Evolutionary conservation across 2,113 vertebrate genomes (phyloP).

Genomic region (Motacilla alba): DNA sequence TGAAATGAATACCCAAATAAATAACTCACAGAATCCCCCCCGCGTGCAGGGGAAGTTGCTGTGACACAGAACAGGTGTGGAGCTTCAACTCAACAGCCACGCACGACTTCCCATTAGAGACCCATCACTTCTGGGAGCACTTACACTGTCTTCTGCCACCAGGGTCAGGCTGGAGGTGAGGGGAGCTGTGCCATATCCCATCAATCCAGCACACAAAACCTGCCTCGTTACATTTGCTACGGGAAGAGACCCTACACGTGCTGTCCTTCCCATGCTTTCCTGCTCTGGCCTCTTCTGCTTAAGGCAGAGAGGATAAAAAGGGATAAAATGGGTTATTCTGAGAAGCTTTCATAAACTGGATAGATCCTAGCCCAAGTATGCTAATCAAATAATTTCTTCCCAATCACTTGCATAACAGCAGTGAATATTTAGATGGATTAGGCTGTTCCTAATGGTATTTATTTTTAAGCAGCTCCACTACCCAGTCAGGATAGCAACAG

Average conservation of each 20-base stretch:
- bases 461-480: neutral
- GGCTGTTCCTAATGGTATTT: neutral
- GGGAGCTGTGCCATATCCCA: slow-evolving; percentile 24
- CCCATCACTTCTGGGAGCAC: neutral
- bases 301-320: neutral
- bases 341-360: neutral
- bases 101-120: slow-evolving; percentile 4
- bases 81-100: slow-evolving; percentile 27
- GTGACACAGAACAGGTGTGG: slow-evolving; percentile 52
- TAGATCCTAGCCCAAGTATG: neutral
- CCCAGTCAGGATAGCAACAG: neutral
- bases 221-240: neutral
- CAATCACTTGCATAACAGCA: neutral
- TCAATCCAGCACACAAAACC: neutral
- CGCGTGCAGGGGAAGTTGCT: slow-evolving; percentile 5
- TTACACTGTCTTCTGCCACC: neutral
- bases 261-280: neutral
- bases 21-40: neutral
- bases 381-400: neutral
- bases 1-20: neutral
- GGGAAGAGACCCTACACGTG: neutral
- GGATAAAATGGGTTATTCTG: neutral
- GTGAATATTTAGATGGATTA: neutral
- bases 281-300: neutral
- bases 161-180: slow-evolving; percentile 25